Conservation (phyloP, 2,888 invertebrate species). For the Dromius quadrimaculatus region DNA sequence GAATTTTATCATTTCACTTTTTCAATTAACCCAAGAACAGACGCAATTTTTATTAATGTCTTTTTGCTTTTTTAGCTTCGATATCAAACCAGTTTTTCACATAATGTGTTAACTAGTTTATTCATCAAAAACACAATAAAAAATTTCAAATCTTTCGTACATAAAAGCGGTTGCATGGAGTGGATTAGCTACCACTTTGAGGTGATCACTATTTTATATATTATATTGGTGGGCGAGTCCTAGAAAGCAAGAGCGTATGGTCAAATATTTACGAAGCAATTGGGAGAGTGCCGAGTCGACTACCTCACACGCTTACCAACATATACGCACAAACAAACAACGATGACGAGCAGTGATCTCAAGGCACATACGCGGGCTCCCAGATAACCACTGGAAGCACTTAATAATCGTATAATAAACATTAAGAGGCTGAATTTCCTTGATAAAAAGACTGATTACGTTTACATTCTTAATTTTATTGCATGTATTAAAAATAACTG, state of each 20-base stretch:
- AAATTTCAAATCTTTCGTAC: no score
- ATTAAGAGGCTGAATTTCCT: conserved; percentile 48
- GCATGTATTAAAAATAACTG: conserved; percentile 42
- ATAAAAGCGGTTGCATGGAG: no score
- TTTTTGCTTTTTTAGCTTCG: neutral
- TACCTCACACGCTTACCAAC: neutral
- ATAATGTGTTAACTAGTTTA: conserved; percentile 38
- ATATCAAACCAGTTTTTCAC: conserved; percentile 30
- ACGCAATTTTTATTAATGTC: conserved; percentile 15
- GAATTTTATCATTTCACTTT: conserved; percentile 20
- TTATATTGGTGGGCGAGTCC: no score
- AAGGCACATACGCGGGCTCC: conserved; percentile 25
- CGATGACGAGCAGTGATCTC: neutral
- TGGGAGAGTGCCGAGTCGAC: conserved; percentile 1
- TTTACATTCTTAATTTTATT: conserved; percentile 50
- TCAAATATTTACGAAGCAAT: conserved; percentile 46
- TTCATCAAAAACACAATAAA: conserved; percentile 9
- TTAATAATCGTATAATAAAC: conserved; percentile 51
- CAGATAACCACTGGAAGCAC: conserved; percentile 50
- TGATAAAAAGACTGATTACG: conserved; percentile 45
- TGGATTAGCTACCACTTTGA: no score
- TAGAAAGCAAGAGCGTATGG: conserved; percentile 7
- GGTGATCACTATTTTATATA: no score
- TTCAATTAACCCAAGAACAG: conserved; percentile 23
- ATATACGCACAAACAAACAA: conserved; percentile 22